These are phyloP conservation scores for Hyperoodon ampullatus DNA, from an alignment of 2,113 vertebrate species.

Conservation along the genomic window DNA sequence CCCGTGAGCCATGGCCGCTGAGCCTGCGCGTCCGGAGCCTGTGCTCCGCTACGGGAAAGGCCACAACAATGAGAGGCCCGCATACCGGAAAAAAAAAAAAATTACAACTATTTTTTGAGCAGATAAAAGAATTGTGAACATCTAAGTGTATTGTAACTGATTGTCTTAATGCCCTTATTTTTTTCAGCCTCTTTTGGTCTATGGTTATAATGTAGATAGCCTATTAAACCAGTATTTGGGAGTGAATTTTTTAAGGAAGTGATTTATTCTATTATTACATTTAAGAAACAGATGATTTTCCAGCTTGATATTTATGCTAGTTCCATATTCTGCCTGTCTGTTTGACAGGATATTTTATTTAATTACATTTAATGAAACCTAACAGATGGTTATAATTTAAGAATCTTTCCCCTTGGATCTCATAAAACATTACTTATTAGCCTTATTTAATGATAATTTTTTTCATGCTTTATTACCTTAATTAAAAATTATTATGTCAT, in stretches of 20 bases:
- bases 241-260: conserved; percentile 18
- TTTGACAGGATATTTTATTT: conserved; percentile 67
- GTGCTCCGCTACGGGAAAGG: no score
- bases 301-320: not conserved
- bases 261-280: conserved; percentile 27
- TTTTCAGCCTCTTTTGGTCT: not conserved
- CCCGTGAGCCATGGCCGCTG: no score
- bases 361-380: conserved; percentile 57
- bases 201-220: not conserved
- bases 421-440: conserved; percentile 54
- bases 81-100: not conserved
- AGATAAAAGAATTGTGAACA: not conserved
- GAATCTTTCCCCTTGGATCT: conserved; percentile 38
- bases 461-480: conserved; percentile 57
- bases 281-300: conserved; percentile 49
- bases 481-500: conserved; percentile 56
- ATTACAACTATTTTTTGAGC: not conserved
- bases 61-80: no score
- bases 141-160: not conserved
- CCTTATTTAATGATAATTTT: conserved; percentile 57
- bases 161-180: conserved; percentile 17
- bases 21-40: no score
- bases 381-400: conserved; percentile 53
- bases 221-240: conserved; percentile 47
- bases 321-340: conserved; percentile 2